Conservation (phyloP, 2,888 invertebrate genomes). For the Scaptomyza tumidula region DNA sequence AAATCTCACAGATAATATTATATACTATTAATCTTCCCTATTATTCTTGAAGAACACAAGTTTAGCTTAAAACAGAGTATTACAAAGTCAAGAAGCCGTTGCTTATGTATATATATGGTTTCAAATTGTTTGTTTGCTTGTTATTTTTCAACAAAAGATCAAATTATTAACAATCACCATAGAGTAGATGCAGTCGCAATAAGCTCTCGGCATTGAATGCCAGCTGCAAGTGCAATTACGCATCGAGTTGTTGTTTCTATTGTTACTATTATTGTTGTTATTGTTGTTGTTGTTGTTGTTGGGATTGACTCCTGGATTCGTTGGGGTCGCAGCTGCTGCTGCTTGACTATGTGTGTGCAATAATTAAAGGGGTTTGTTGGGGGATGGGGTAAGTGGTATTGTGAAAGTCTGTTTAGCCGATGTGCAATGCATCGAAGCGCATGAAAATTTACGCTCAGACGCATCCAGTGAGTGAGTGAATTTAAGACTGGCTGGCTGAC, state of each 20-base stretch:
- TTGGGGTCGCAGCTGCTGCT: conserved; percentile 5
- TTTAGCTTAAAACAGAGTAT: conserved; percentile 3
- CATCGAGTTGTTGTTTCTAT: conserved; percentile 7
- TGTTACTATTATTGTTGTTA: conserved; percentile 4
- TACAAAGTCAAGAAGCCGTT: not conserved
- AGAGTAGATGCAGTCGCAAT: conserved; percentile 36
- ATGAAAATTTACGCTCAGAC: conserved; percentile 69
- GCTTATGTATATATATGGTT: not conserved
- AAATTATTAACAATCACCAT: conserved; percentile 75
- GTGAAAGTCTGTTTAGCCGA: conserved; percentile 60
- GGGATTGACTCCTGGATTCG: conserved; percentile 12
- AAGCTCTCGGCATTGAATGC: conserved; percentile 46
- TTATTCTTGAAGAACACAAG: too few species aligned
- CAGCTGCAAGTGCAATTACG: conserved; percentile 47
- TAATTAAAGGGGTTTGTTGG: not conserved
- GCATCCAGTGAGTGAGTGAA: conserved; percentile 66
- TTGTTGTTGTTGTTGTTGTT: conserved; percentile 5
- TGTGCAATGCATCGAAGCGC: conserved; percentile 65
- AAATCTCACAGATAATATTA: too few species aligned
- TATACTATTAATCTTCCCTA: too few species aligned
- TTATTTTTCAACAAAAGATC: conserved; percentile 41
- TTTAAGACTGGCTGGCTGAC: conserved; percentile 57
- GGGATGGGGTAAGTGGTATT: conserved; percentile 2
- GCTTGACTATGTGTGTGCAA: not conserved
- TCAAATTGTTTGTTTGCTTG: not conserved